A percentile compares a stretch with the other conserved stretches of the same genome.
Conservation (phyloP, 2,113 vertebrate species). For the Lycocorax pyrrhopterus region DNA sequence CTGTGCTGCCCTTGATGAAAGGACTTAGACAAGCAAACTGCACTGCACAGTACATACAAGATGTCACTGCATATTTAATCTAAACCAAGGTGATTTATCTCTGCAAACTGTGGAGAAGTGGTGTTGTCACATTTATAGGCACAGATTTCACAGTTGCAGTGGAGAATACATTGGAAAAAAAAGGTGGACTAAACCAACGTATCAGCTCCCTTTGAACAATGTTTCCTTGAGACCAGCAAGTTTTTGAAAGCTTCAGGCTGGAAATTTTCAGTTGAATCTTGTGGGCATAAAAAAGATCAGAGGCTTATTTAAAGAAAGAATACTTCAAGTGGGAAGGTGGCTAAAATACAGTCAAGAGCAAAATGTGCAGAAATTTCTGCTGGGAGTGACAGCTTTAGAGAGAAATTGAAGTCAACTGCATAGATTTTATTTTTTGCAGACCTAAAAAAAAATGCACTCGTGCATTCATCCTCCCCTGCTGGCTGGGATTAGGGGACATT, state of each 20-base stretch:
- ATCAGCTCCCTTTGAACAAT: neutral
- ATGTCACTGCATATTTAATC: neutral
- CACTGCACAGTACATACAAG: neutral
- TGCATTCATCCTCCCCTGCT: neutral
- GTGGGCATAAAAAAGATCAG: neutral
- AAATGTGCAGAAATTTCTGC: neutral
- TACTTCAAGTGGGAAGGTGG: neutral
- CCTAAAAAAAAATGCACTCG: neutral
- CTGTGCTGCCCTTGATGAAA: neutral
- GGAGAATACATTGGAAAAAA: neutral
- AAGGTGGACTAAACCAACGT: neutral
- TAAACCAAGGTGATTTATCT: neutral
- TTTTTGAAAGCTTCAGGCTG: neutral
- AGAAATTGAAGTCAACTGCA: neutral
- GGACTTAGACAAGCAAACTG: neutral
- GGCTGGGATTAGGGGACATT: neutral
- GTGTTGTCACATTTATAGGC: neutral
- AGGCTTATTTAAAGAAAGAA: neutral
- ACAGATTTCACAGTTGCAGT: neutral
- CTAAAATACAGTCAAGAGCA: neutral
- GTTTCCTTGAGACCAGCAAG: neutral
- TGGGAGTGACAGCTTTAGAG: neutral
- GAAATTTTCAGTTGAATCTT: neutral
- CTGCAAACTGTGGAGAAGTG: neutral
- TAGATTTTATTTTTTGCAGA: neutral